Base-by-base conservation (phyloP, 2,888 invertebrate genomes). In the Disparrhopalites patrizii region DNA sequence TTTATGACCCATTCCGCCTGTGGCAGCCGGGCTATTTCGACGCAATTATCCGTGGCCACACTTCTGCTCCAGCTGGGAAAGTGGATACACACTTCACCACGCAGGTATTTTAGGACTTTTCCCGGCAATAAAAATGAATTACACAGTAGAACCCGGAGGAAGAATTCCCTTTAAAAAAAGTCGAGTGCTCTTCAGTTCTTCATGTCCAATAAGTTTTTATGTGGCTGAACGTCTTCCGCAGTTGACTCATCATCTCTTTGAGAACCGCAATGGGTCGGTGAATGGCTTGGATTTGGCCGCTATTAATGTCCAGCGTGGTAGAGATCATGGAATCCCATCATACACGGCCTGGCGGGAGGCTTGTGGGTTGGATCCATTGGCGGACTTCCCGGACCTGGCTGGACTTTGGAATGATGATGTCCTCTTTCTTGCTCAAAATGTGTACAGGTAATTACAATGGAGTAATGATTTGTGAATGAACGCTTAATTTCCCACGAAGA, bases 1-100 rank as follows among this genome's bases (percentile, higher is more conserved):
- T 90, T 65, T 90, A 90, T 80, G 89, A 91, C 81, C 91, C 91
- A 0, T 91, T 86, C 78, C 81, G 83, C 10, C 79, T 91, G 66
- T 90, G 89, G 81, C 70, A 78, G 0, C 78, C 80, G n/a, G 82
- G 82, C 2, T 87, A 86, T 1, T 78, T 91, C 66, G 86, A 86
- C 73, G 80, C 80, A 31, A 84, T 88, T 0, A 77, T 92, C 38
- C 79, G 79, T 58, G 87, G 89, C 0, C 89, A 90, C 0, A 82
- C 86, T 75, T 80, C 83, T 74, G 88, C 88, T 0, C 82, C 83
- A 1, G 84, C 88, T 28, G 84, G 85, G 69, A 79, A 81, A 5
- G 84, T 83, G 2, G 86, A 86, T 76, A 81, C 84, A 0, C 86
- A 85, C 74, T 85, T 87, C 73, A 84, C 85, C 18, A 77, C 80